Conservation (phyloP, 2,113 vertebrate species). For the Amphilophus citrinellus region DNA sequence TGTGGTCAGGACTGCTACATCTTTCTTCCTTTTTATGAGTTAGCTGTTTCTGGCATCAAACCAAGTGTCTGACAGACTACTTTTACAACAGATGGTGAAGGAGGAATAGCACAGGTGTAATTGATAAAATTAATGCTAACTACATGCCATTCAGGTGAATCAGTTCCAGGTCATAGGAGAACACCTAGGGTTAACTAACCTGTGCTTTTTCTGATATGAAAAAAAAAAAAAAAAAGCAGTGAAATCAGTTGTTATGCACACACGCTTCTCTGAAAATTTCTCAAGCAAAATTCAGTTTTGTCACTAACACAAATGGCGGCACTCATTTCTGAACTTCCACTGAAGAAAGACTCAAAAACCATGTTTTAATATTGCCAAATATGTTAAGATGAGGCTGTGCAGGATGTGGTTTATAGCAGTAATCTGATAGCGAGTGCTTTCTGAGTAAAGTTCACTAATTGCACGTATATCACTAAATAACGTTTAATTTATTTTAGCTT, state of each 20-base stretch:
- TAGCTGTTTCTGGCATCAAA: not conserved
- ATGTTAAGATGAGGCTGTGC: not conserved
- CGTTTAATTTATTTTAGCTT: not conserved
- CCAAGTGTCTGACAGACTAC: not conserved
- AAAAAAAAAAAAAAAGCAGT: not conserved
- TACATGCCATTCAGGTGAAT: rapidly evolving
- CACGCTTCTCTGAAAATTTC: not conserved
- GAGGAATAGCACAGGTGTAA: rapidly evolving
- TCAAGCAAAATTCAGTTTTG: not conserved
- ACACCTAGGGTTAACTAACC: not conserved
- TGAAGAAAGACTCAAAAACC: not conserved
- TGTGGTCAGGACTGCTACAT: not conserved
- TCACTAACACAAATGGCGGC: rapidly evolving
- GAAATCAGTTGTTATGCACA: not conserved
- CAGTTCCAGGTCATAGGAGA: not conserved
- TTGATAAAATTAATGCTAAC: too few relatives aligned
- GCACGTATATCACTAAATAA: not conserved
- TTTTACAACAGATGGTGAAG: not conserved
- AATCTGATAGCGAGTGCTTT: rapidly evolving
- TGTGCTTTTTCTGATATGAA: not conserved
- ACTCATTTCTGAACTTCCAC: not conserved
- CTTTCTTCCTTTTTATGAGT: not conserved
- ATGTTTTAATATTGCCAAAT: constrained; percentile 16
- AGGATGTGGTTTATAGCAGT: constrained; percentile 62
- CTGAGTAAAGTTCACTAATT: not conserved